A percentile compares a stretch with the other conserved stretches of the same genome.
These are phyloP conservation scores for Alaudala cheleensis DNA, from an alignment of 2,113 vertebrate genomes.

Conservation along the genomic window DNA sequence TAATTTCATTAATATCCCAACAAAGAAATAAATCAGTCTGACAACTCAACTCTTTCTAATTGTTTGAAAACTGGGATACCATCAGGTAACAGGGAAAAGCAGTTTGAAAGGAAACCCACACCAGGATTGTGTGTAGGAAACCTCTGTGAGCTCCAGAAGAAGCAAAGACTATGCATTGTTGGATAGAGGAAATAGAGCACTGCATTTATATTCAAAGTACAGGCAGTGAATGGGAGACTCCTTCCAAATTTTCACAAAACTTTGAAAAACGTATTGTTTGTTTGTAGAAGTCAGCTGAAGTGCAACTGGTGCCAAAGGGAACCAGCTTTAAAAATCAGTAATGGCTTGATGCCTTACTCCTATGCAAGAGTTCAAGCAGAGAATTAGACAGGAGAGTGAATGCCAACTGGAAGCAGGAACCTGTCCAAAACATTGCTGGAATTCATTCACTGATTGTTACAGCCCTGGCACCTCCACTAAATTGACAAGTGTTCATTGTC, in stretches of 20 bases:
- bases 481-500: neutral
- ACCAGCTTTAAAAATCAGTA: constrained; percentile 20
- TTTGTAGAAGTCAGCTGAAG: constrained; percentile 42
- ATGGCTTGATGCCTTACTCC: neutral
- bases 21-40: neutral
- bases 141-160: neutral
- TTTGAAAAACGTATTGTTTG: neutral
- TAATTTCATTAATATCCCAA: neutral
- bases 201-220: neutral
- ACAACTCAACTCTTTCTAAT: neutral
- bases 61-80: neutral
- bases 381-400: neutral
- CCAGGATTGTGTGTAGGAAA: neutral
- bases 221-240: neutral
- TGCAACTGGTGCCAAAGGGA: neutral
- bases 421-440: constrained; percentile 33
- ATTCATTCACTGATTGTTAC: neutral
- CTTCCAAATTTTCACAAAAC: neutral
- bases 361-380: neutral
- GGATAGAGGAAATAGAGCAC: neutral
- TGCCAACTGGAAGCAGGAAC: constrained; percentile 22
- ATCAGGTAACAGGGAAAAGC: neutral
- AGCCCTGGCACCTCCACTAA: neutral
- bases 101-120: neutral
- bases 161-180: neutral